Evolutionary conservation across 2,888 invertebrate genomes (phyloP), one percentile per base, ranked within the genome.

Genomic region (Phymatocera aterrima): DNA sequence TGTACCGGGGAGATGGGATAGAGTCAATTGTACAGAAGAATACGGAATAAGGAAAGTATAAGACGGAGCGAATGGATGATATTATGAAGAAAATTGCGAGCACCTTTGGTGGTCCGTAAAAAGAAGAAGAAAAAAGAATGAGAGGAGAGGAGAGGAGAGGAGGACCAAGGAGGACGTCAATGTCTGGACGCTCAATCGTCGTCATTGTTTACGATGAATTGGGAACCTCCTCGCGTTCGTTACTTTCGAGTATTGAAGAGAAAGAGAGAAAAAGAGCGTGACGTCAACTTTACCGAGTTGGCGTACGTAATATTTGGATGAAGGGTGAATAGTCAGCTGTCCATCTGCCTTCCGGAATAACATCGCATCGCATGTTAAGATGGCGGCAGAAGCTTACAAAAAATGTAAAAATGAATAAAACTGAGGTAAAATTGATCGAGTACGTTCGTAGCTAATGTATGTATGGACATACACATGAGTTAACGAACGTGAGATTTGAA

Each of bases 161-260:
- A 72, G 72, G 72, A 72, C 72, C 72, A 51, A 18, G 43, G 43
- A 43, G 40, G 18, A 72, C 31, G 72, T 72, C 72, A 72, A 54
- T 21, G 54, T 51, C 72, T 72, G 18, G 54, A 51, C 72, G 72
- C 60, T 75, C 31, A 60, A 75, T 75, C 60, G 75, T 60, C 75
- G 75, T 75, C 75, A 75, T 75, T 75, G 75, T 75, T 75, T 75
- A 60, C 54, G 60, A 75, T 75, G 75, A 24, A 75, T 75, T 75
- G 75, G 54, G 40, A 75, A 75, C 28, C 57, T 60, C 40, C 37
- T 75, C 75, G 75, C 54, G 75, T 75, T 18, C 57, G 21, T 60
- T 40, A 10, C 54, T 28, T 37, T 40, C n/a, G 37, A 68, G 24
- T 43, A 15, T 18, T 37, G 34, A 64, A 64, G 34, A 64, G 15